Percentiles rank a stretch among this genome's conserved stretches.
Evolutionary conservation across 2,888 invertebrate genomes (phyloP).

Genomic region (Heliconius ethilla): DNA sequence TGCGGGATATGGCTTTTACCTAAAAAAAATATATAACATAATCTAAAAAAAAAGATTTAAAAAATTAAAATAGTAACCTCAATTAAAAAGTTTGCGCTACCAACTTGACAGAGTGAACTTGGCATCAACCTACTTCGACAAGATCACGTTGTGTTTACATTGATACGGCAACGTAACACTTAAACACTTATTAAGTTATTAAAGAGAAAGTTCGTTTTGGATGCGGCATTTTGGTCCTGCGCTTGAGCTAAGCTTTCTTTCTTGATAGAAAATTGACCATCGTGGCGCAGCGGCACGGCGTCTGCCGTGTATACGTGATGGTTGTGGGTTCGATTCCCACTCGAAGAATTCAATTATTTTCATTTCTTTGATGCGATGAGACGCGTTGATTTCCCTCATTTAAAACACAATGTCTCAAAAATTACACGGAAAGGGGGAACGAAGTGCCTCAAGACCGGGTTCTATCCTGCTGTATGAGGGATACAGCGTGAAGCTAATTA

Average conservation of each 20-base stretch:
- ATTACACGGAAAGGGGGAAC: no score
- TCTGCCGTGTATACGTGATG: not conserved
- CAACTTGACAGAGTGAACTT: constrained; percentile 65
- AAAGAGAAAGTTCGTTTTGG: constrained; percentile 55
- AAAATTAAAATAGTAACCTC: constrained; percentile 29
- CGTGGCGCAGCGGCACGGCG: not conserved
- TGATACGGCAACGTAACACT: constrained; percentile 45
- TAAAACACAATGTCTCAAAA: no score
- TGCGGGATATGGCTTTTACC: not conserved
- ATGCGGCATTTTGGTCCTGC: constrained; percentile 52
- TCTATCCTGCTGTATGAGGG: no score
- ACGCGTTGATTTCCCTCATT: no score
- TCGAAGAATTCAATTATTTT: not conserved
- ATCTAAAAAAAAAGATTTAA: not conserved
- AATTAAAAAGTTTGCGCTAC: constrained; percentile 42
- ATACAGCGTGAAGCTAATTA: no score
- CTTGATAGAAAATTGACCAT: not conserved
- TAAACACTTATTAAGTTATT: constrained; percentile 35
- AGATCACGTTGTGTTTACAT: constrained; percentile 54
- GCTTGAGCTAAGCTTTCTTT: not conserved
- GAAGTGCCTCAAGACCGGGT: no score
- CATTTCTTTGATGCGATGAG: no score
- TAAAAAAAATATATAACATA: not conserved
- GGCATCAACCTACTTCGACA: constrained; percentile 61
- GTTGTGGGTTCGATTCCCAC: not conserved